These are phyloP conservation scores for Xerus inauris DNA, from an alignment of 2,113 vertebrate genomes.

Conservation along the genomic window DNA sequence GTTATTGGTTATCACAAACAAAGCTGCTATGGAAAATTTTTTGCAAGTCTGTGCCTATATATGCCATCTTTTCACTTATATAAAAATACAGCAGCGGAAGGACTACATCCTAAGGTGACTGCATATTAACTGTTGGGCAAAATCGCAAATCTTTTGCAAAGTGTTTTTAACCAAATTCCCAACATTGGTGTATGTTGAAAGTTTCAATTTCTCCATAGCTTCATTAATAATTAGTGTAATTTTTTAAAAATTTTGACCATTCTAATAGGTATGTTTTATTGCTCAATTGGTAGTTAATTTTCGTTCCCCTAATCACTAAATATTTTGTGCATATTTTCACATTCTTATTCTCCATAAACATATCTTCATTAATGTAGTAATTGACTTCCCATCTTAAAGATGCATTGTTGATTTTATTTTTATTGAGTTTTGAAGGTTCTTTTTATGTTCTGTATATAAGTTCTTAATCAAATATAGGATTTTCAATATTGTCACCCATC, in stretches of 20 bases:
- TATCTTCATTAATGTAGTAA: too few relatives aligned
- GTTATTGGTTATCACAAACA: background rate
- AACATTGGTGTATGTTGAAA: background rate
- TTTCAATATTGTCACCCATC: background rate
- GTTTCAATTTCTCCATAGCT: background rate
- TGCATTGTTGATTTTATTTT: background rate
- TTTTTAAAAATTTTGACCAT: background rate
- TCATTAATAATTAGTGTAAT: background rate
- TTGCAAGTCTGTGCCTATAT: background rate
- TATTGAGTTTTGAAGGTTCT: background rate
- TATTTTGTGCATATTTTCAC: background rate
- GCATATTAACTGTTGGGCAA: background rate
- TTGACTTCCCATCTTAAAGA: background rate
- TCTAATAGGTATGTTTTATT: background rate
- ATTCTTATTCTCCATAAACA: background rate
- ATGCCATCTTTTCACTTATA: background rate
- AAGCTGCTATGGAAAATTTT: background rate
- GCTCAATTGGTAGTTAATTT: background rate
- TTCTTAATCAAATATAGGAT: background rate
- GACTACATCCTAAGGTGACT: too few relatives aligned
- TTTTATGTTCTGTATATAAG: background rate
- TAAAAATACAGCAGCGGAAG: background rate
- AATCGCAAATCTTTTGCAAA: background rate
- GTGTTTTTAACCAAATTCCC: background rate
- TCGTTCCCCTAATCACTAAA: background rate